Conservation (phyloP, 2,113 vertebrate species). For the Perca schrenkii region DNA sequence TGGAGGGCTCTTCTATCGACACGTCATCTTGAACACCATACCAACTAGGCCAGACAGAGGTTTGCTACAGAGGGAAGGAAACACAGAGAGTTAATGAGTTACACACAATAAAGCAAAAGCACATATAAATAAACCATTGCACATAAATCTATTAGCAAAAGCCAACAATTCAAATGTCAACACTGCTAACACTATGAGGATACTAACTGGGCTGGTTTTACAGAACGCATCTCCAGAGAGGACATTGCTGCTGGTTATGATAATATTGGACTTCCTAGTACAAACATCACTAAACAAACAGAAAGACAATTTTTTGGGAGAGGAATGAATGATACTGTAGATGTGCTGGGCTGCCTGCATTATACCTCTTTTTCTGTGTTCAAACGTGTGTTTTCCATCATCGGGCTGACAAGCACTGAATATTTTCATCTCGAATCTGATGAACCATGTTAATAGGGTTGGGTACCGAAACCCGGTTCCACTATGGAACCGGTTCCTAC, state of each 20-base stretch:
- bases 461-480: too few species aligned
- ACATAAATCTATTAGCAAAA: background rate
- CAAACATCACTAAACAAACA: constrained; percentile 23
- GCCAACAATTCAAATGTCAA: background rate
- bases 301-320: background rate
- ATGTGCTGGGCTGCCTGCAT: background rate
- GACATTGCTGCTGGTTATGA: constrained; percentile 7
- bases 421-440: background rate
- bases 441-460: background rate
- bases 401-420: constrained; percentile 12
- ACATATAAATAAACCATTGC: background rate
- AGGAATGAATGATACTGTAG: background rate
- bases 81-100: constrained; percentile 17
- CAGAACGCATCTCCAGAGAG: constrained; percentile 3
- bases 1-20: constrained; percentile 85
- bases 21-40: constrained; percentile 87
- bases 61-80: constrained; percentile 73
- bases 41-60: constrained; percentile 88
- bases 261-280: background rate
- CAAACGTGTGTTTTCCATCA: constrained; percentile 2
- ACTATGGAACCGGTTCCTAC: too few species aligned
- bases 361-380: background rate
- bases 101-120: constrained; percentile 12
- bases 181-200: background rate
- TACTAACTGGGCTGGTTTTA: constrained; percentile 27